These are phyloP conservation scores for Pavo muticus DNA, from an alignment of 2,113 vertebrate species.

Conservation along the genomic window DNA sequence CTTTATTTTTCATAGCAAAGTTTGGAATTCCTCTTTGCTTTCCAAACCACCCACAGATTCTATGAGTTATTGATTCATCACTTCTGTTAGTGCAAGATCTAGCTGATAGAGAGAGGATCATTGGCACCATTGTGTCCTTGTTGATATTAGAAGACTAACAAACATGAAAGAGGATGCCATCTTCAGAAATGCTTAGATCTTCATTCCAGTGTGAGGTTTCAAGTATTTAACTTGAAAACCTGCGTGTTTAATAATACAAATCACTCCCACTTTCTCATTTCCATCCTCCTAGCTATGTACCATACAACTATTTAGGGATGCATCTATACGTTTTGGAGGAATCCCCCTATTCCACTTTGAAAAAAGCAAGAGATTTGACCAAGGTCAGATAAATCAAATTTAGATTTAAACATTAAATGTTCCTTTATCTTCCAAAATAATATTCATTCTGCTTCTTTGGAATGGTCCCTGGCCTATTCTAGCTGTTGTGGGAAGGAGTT, in stretches of 20 bases:
- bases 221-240: conserved; percentile 18
- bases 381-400: not conserved
- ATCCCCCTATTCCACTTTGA: not conserved
- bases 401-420: not conserved
- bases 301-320: not conserved
- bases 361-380: not conserved
- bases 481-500: not conserved
- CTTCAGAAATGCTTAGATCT: not conserved
- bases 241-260: conserved; percentile 23
- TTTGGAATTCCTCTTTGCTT: not conserved
- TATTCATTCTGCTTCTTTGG: not conserved
- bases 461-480: not conserved
- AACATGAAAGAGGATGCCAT: not conserved
- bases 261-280: not conserved
- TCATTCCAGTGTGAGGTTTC: not conserved
- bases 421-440: not conserved
- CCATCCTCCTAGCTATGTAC: not conserved
- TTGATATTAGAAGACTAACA: not conserved
- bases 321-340: not conserved
- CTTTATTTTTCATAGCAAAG: not conserved
- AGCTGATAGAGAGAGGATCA: not conserved
- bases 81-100: not conserved
- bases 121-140: not conserved
- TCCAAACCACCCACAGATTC: not conserved
- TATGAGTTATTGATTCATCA: not conserved